Conservation (phyloP, 2,113 vertebrate genomes). For the Carassius auratus region DNA sequence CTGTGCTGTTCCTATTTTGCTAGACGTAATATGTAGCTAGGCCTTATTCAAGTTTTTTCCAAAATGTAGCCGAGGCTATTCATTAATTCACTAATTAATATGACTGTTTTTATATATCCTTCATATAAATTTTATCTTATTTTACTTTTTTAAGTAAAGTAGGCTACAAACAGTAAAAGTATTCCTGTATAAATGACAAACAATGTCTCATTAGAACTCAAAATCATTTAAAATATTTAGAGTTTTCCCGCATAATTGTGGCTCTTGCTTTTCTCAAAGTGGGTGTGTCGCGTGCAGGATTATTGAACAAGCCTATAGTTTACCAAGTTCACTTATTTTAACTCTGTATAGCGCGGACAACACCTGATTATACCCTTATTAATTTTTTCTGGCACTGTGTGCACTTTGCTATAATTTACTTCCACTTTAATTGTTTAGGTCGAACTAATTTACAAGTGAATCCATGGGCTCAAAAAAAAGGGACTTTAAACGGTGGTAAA, state of each 20-base stretch:
- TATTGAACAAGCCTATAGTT: not conserved
- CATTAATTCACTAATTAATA: not conserved
- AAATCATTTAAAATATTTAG: not conserved
- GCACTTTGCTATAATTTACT: not conserved
- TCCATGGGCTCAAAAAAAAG: not conserved
- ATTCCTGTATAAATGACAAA: too few relatives aligned
- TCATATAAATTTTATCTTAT: not conserved
- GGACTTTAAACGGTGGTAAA: not conserved
- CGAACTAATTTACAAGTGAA: constrained; percentile 35
- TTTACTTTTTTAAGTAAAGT: not conserved
- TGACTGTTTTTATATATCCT: not conserved
- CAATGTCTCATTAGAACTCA: not conserved
- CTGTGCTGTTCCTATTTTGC: not conserved
- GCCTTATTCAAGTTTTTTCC: not conserved
- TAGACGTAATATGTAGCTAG: not conserved
- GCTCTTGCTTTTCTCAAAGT: not conserved
- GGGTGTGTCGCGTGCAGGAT: not conserved
- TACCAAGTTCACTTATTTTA: not conserved
- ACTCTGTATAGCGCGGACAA: not conserved
- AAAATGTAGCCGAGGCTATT: not conserved
- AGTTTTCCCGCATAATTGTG: not conserved
- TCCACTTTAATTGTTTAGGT: constrained; percentile 17
- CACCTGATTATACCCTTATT: not conserved
- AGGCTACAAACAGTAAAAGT: not conserved
- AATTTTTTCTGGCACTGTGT: not conserved